Conservation (phyloP, 37 sponge, comb jelly and placozoan species). For the Hormiphora californensis region DNA sequence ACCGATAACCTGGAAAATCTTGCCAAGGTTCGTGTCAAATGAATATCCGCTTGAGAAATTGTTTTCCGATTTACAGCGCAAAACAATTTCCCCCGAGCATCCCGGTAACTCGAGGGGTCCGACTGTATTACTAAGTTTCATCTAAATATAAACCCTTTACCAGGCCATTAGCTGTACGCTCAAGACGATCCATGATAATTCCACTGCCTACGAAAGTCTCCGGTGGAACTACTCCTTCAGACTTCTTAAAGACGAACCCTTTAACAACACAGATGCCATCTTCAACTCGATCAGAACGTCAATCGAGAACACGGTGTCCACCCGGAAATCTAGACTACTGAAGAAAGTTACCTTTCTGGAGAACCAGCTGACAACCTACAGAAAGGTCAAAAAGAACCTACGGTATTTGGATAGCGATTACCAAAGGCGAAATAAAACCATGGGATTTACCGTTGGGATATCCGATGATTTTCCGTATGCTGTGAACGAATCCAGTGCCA, state of each 20-base stretch:
- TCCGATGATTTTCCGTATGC: neutral
- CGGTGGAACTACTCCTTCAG: neutral
- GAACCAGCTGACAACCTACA: neutral
- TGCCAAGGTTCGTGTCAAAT: too few relatives aligned
- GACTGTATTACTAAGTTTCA: too few relatives aligned
- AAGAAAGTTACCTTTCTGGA: neutral
- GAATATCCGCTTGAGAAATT: too few relatives aligned
- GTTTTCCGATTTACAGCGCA: too few relatives aligned
- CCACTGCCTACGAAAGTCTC: constrained; percentile 13
- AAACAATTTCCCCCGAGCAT: too few relatives aligned
- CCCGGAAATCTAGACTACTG: neutral
- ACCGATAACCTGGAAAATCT: too few relatives aligned
- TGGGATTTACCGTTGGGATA: neutral
- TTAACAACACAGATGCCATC: neutral
- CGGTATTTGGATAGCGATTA: constrained; percentile 4
- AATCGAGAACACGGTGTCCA: neutral
- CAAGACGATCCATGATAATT: neutral
- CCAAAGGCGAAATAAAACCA: neutral
- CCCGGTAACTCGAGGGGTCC: too few relatives aligned
- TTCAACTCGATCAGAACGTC: neutral
- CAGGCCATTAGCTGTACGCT: constrained; percentile 1
- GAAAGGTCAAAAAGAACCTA: neutral
- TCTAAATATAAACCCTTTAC: too few relatives aligned
- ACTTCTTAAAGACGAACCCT: neutral
- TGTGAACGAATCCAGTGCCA: neutral